phyloP scores from a whole-genome alignment of 2,888 invertebrate genomes.

The Agrochola circellaris region DNA sequence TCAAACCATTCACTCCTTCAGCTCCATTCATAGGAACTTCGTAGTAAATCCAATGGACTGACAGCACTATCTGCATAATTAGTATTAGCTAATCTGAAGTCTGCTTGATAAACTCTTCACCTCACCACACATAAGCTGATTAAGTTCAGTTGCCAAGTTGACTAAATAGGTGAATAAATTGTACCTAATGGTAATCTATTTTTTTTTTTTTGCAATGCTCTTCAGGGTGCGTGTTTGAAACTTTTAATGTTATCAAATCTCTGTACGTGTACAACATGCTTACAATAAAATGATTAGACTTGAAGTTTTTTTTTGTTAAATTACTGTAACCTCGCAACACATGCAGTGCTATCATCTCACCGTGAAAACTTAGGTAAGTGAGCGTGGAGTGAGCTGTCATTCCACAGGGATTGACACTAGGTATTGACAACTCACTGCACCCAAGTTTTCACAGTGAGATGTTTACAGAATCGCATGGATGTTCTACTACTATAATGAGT shows the following conservation, averaged over 20 bases:
- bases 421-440: too few relatives aligned
- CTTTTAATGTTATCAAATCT: not conserved
- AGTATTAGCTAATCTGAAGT: not conserved
- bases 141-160: constrained; percentile 12
- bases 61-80: not conserved
- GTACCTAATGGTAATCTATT: too few relatives aligned
- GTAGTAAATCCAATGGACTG: not conserved
- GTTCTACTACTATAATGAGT: not conserved
- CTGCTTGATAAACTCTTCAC: constrained; percentile 19
- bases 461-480: too few relatives aligned
- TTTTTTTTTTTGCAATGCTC: not conserved
- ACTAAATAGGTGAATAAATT: not conserved
- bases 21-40: not conserved
- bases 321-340: not conserved
- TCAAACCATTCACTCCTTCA: not conserved
- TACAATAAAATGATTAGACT: not conserved
- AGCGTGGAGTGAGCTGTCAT: too few relatives aligned
- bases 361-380: too few relatives aligned
- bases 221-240: not conserved
- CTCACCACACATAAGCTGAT: not conserved
- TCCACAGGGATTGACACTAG: too few relatives aligned
- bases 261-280: not conserved
- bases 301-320: not conserved
- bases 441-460: too few relatives aligned
- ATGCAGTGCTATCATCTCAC: too few relatives aligned